These are phyloP conservation scores for Chelon auratus DNA, from an alignment of 2,797 vertebrate genomes.

Conservation along the genomic window DNA sequence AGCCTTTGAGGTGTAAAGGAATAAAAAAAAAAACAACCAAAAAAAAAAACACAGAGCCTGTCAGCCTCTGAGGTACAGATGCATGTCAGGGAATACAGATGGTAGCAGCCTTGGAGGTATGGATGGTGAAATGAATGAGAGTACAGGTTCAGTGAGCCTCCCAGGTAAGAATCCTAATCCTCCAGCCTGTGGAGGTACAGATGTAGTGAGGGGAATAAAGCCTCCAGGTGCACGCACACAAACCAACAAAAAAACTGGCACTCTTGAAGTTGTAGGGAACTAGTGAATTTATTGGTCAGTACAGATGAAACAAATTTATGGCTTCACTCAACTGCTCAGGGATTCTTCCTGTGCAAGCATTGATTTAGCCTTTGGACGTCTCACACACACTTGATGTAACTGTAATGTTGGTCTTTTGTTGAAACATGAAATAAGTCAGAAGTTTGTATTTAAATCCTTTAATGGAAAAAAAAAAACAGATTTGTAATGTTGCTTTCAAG, in stretches of 20 bases:
- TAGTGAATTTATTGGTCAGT: background rate
- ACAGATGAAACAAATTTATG: background rate
- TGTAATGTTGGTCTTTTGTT: no score
- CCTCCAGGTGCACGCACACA: conserved; percentile 22
- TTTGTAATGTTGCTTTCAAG: no score
- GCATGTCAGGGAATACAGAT: conserved; percentile 49
- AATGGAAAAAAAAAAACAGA: no score
- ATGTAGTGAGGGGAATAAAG: conserved; percentile 8
- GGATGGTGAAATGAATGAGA: conserved; percentile 41
- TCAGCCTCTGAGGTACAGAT: conserved; percentile 32
- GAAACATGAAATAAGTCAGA: no score
- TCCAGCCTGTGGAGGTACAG: conserved; percentile 26
- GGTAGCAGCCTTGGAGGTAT: conserved; percentile 38
- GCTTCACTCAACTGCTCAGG: background rate
- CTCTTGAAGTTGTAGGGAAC: background rate
- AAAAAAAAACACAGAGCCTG: background rate
- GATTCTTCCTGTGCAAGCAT: no score
- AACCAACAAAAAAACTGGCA: background rate
- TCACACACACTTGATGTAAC: no score
- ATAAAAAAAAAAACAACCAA: conserved; percentile 20
- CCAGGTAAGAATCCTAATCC: conserved; percentile 40
- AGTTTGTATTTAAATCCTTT: no score
- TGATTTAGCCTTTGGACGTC: no score
- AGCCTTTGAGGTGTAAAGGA: conserved; percentile 59
- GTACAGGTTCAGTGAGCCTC: conserved; percentile 23